Evolutionary conservation across 2,888 invertebrate genomes (phyloP), one percentile per base, ranked within the genome.

Genomic region (Clunio marinus): DNA sequence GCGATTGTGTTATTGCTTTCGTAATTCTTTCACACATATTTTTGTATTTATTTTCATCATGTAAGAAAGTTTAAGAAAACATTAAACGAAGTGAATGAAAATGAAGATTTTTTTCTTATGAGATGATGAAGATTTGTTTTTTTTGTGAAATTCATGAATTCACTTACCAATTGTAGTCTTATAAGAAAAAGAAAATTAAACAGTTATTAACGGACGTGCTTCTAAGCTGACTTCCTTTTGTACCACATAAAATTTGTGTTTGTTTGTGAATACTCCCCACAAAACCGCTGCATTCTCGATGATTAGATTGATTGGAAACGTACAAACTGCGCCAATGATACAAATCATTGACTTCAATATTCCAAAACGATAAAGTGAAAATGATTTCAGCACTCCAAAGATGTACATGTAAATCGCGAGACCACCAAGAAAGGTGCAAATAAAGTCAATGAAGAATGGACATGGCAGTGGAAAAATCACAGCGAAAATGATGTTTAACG

Each of bases 371-470:
- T 92, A 88, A 35, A 94, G 81, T 22, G 93, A 92, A 76, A 97
- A 96, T 68, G 96, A 96, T 78, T 96, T 96, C 66, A 96, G 85
- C n/a, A 96, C 96, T 71, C 97, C 97, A 80, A 96, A 97, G 71
- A 96, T 86, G 78, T 96, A 97, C 96, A 97, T 96, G 78, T 97
- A 97, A 75, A 96, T 90, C 78, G 92, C 96, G 69, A 96, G 91
- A 70, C 93, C 95, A 71, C 91, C 96, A 73, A 93, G 90, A 76
- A 95, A 96, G 69, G 92, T 91, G 80, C 93, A 93, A 27, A 92
- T 76, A 73, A 94, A 86, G 77, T 96, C 94, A 75, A 96, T 85
- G 57, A 88, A 72, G 69, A 88, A 86, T 70, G 90, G 90, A 80
- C 91, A 93, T 1, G 86, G 93, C 77, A 89, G 96, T 32, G 96